Base-by-base conservation (phyloP, 30 jellyfish, hydroid and myxozoan species). In the Sanderia malayensis region DNA sequence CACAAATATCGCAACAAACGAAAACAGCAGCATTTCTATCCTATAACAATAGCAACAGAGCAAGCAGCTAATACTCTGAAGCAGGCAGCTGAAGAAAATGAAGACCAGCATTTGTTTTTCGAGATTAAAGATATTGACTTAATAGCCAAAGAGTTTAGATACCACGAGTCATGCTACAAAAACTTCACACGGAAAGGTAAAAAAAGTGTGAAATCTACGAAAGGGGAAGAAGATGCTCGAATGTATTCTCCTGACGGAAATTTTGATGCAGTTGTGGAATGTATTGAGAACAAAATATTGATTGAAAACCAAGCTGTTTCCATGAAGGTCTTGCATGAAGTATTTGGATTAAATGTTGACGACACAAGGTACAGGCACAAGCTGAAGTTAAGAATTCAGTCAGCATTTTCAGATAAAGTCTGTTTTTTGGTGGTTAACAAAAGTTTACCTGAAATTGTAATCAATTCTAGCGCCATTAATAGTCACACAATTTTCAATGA, bases 391-490 rank as follows among this genome's bases (percentile, higher is more conserved):
- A 37, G 6, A 37, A 37, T 37, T 6, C 52, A 37, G 13, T 4
- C 52, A 37, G 6, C 6, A 6, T 37, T 37, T 13, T 6, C 10
- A 37, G 52, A 37, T 37, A 37, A 37, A 13, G 10, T 37, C 6
- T 37, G 13, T 37, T 37, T 37, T 37, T 37, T 37, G 13, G 6
- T 13, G 52, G 52, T 37, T 13, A 37, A 37, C 13, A 6, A 6
- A 4, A 37, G 13, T 4, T 4, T 37, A 6, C 47, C 83, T 52
- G 83, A 49, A 70, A 70, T 70, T 46, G 52, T 46, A 22, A 44
- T 70, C 7, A 70, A 61, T 61, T 60, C 74, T 7, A 61, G 8
- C 33, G 74, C 74, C 29, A 28, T 61, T 8, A 59, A 28, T 59
- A 61, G 59, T 28, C 74, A 61, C 24, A 17, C 33, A 8, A 20